Conservation (phyloP, 2,797 vertebrate species). For the Diplodus sargus region DNA sequence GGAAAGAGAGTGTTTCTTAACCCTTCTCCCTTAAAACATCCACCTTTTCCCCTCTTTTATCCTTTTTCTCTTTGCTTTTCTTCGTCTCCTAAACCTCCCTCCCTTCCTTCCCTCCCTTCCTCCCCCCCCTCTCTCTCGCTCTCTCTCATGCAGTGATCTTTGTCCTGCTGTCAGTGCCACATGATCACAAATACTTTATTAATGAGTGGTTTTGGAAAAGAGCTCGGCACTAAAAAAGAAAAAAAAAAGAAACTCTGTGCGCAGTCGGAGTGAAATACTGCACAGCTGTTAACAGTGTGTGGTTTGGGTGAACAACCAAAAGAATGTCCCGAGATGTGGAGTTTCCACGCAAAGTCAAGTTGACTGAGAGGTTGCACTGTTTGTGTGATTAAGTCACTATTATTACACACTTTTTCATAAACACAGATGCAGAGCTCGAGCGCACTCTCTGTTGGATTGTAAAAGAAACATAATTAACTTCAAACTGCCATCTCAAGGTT, state of each 20-base stretch:
- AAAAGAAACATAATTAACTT: slow-evolving; percentile 63
- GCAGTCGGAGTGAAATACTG: slow-evolving; percentile 74
- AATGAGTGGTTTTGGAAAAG: slow-evolving; percentile 75
- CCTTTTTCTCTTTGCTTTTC: slow-evolving; percentile 44
- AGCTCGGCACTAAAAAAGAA: slow-evolving; percentile 40
- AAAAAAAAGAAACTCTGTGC: slow-evolving; percentile 10
- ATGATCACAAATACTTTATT: slow-evolving; percentile 79
- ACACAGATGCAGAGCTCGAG: slow-evolving; percentile 66
- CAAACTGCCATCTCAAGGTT: slow-evolving; percentile 61
- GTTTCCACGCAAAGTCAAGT: slow-evolving; percentile 78
- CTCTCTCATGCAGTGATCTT: slow-evolving; percentile 45
- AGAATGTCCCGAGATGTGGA: slow-evolving; percentile 79
- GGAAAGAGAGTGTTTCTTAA: slow-evolving; percentile 60
- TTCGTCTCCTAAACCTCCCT: neutral
- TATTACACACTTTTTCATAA: slow-evolving; percentile 68
- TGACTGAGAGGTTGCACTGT: slow-evolving; percentile 75
- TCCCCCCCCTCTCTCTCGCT: neutral
- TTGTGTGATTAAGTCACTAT: slow-evolving; percentile 77
- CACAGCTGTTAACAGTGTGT: slow-evolving; percentile 84
- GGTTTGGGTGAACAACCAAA: slow-evolving; percentile 79
- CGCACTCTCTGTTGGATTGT: slow-evolving; percentile 31
- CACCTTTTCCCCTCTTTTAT: slow-evolving; percentile 54
- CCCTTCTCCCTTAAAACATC: slow-evolving; percentile 66
- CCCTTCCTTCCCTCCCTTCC: neutral
- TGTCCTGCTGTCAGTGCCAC: slow-evolving; percentile 70